Conservation (phyloP, 2,113 vertebrate genomes). For the Seriola aureovittata region DNA sequence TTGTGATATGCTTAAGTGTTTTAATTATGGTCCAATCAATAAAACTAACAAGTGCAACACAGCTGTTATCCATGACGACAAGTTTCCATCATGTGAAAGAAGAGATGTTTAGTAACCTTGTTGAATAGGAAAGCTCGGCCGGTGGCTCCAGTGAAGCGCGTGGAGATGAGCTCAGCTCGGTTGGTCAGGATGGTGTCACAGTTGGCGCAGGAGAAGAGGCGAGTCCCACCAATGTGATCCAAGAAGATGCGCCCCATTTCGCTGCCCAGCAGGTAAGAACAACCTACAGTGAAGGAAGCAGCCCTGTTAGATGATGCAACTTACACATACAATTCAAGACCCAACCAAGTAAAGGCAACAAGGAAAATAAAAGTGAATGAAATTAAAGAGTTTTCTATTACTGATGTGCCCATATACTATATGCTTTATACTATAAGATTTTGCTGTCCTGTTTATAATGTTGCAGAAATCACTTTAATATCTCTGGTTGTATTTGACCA, state of each 20-base stretch:
- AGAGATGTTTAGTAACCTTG: constrained; percentile 84
- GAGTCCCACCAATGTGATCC: constrained; percentile 97
- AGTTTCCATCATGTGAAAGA: neutral
- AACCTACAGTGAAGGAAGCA: neutral
- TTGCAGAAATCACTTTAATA: neutral
- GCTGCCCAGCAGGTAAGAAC: neutral
- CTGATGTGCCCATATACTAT: too few species aligned
- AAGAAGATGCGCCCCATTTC: constrained; percentile 96
- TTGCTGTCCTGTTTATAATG: neutral
- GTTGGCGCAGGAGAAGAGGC: constrained; percentile 97
- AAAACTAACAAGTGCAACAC: neutral
- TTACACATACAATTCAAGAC: neutral
- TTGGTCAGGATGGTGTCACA: constrained; percentile 98
- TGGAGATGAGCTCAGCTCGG: constrained; percentile 96
- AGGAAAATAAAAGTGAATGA: too few species aligned
- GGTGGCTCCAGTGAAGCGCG: constrained; percentile 96
- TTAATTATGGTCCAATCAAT: neutral
- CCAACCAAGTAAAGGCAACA: neutral
- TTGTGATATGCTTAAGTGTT: neutral
- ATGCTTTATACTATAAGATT: too few species aligned
- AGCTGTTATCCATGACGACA: neutral
- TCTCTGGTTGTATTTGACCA: neutral
- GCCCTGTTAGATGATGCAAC: neutral
- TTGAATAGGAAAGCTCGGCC: constrained; percentile 98
- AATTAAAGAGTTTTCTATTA: neutral